Evolutionary conservation across 2,888 invertebrate genomes (phyloP), one percentile per base, ranked within the genome.

Genomic region (Drosophila anceps): DNA sequence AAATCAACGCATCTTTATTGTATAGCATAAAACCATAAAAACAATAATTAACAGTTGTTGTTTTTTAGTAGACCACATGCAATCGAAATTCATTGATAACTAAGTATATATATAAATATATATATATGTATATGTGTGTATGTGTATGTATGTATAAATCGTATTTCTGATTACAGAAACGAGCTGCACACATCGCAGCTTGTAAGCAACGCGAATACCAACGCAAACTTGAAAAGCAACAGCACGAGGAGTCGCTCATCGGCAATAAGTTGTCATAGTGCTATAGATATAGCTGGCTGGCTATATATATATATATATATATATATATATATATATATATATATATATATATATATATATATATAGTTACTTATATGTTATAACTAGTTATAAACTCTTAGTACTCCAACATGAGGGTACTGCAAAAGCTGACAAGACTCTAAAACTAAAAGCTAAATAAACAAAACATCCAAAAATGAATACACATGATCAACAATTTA

Each of bases 231-330:
- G 92, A 92, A 72, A 92, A 90, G 70, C 92, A 92, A 73, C 91
- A 91, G 66, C 92, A 92, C 37, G 93, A 93, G 79, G 92, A 93
- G 80, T 89, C 93, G 44, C 85, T 93, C 44, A 93, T 93, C 71
- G 92, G 85, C 27, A 90, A 83, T 71, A 83, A 83, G 55, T 70
- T 46, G 41, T 54, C 43, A 33, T 65, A 70, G 70, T 4, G 8
- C 15, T 31, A 41, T 37, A 43, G 31, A 6, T 20, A 46, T 57
- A 31, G 18, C 10, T 10, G 29, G 18, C 18, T 10, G 29, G 18
- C 18, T 5, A 6, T 37, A n/a, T n/a, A n/a, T n/a, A n/a, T n/a
- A n/a, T n/a, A n/a, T n/a, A n/a, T n/a, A n/a, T n/a, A n/a, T n/a
- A n/a, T n/a, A n/a, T n/a, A n/a, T n/a, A n/a, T n/a, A n/a, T n/a